Evolutionary conservation across 2,888 invertebrate species (phyloP).

Genomic region (Pandemis cinnamomeana): DNA sequence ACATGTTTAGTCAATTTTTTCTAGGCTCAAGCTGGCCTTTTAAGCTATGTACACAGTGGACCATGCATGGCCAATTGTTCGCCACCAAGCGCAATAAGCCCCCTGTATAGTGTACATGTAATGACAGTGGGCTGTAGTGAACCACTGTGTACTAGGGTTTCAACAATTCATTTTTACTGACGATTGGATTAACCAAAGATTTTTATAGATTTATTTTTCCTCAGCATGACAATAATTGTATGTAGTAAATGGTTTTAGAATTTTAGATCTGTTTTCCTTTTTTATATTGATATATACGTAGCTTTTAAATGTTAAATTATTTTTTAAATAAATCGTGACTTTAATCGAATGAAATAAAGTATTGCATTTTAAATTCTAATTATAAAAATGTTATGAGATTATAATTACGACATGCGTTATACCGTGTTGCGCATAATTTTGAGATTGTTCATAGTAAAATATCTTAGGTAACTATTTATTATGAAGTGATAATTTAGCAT

Average conservation of each 20-base stretch:
- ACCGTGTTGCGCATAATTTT: conserved; percentile 18
- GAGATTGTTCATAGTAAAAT: conserved; percentile 18
- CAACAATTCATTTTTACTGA: not conserved
- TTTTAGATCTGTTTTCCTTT: conserved; percentile 57
- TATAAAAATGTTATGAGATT: conserved; percentile 33
- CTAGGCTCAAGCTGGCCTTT: not conserved
- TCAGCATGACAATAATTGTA: conserved; percentile 77
- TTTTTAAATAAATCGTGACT: conserved; percentile 37
- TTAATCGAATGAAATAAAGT: conserved; percentile 38
- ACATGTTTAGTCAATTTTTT: not conserved
- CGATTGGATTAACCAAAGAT: conserved; percentile 55
- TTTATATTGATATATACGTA: conserved; percentile 56
- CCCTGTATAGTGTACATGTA: too few relatives aligned
- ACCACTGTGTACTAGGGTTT: too few relatives aligned
- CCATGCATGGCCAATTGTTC: too few relatives aligned
- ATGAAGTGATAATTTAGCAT: conserved; percentile 34
- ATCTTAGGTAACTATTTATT: conserved; percentile 28
- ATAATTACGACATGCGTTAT: conserved; percentile 17
- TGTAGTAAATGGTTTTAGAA: conserved; percentile 55
- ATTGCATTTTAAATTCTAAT: conserved; percentile 43
- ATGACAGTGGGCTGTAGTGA: too few relatives aligned
- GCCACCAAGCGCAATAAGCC: too few relatives aligned
- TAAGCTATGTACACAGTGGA: too few relatives aligned
- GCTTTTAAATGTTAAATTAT: conserved; percentile 42
- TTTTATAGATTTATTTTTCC: conserved; percentile 50